phyloP scores from a whole-genome alignment of 2,888 invertebrate genomes.

The Epinotia brunnichana region DNA sequence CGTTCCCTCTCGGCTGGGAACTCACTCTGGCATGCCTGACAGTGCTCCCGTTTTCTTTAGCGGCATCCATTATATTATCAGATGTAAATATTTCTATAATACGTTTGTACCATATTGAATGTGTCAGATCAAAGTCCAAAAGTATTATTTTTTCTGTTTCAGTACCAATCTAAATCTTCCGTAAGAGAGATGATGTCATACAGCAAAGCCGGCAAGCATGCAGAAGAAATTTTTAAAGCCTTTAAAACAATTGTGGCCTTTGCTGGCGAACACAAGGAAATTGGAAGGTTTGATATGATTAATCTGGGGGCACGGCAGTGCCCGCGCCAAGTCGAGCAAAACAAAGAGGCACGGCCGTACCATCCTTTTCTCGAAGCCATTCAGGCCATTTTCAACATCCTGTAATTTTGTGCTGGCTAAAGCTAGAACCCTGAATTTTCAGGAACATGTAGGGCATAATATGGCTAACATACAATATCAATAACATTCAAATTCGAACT shows the following conservation, averaged over 20 bases:
- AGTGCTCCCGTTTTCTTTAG: constrained; percentile 87
- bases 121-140: neutral
- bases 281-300: constrained; percentile 71
- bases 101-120: neutral
- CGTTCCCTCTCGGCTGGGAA: constrained; percentile 89
- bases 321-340: too few relatives aligned
- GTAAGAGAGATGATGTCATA: constrained; percentile 84
- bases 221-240: constrained; percentile 86
- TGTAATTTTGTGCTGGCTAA: too few relatives aligned
- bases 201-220: constrained; percentile 86
- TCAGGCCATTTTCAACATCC: too few relatives aligned
- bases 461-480: too few relatives aligned
- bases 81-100: constrained; percentile 12
- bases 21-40: constrained; percentile 88
- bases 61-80: constrained; percentile 72
- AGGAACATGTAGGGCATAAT: too few relatives aligned
- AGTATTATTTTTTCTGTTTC: constrained; percentile 18
- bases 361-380: too few relatives aligned
- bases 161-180: constrained; percentile 82
- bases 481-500: too few relatives aligned
- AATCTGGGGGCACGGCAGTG: too few relatives aligned
- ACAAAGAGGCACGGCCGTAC: too few relatives aligned
- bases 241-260: constrained; percentile 87
- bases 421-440: too few relatives aligned
- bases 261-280: constrained; percentile 86